Percentiles rank a stretch among this genome's conserved stretches.
These are phyloP conservation scores for Drosophila lacicola DNA, from an alignment of 2,888 invertebrate species.

Conservation along the genomic window DNA sequence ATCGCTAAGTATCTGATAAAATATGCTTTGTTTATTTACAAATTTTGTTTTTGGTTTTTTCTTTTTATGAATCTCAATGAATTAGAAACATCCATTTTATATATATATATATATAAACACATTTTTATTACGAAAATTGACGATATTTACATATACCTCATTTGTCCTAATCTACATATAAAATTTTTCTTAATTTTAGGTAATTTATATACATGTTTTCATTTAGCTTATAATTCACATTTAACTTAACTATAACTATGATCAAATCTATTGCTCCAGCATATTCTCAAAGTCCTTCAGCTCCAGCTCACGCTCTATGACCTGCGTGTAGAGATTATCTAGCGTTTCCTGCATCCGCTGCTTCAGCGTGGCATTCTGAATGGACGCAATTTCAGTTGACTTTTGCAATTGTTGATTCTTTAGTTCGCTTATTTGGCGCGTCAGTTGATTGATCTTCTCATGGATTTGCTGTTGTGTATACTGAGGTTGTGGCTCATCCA, in stretches of 20 bases:
- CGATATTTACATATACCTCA: background rate
- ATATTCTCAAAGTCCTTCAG: constrained; percentile 83
- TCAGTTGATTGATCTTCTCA: constrained; percentile 89
- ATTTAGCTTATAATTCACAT: background rate
- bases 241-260: background rate
- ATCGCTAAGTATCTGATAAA: constrained; percentile 1
- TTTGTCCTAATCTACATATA: background rate
- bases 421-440: constrained; percentile 91
- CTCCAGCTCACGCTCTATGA: constrained; percentile 92
- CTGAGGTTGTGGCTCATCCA: constrained; percentile 77
- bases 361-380: constrained; percentile 93
- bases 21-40: background rate
- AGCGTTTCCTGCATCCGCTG: constrained; percentile 93
- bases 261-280: constrained; percentile 61
- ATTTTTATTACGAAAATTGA: background rate
- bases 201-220: background rate
- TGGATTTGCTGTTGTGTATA: constrained; percentile 86
- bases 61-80: background rate
- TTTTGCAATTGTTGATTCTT: constrained; percentile 91
- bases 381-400: constrained; percentile 92
- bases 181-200: background rate
- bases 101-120: background rate
- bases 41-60: background rate
- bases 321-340: constrained; percentile 92
- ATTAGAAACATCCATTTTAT: background rate